Evolutionary conservation across 2,888 invertebrate genomes (phyloP), one percentile per base, ranked within the genome.

Genomic region (Parapristionchus giblindavisi): DNA sequence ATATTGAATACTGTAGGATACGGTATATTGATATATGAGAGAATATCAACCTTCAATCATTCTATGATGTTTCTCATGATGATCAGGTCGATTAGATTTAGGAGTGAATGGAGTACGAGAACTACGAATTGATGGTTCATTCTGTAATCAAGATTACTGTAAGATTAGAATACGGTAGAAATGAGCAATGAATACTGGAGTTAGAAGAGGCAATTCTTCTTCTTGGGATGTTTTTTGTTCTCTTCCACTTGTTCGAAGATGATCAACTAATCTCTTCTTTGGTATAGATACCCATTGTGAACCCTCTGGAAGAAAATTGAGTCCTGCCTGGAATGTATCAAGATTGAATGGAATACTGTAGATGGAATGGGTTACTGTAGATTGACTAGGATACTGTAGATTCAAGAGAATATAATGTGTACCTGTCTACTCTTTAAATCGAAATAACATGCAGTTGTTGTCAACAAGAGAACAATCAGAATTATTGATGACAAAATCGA

Each of bases 361-460:
- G 43, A 8, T 43, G 29, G 32, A 56, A 5, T 14, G 56, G 56
- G 32, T 1, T 56, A 56, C 56, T 24, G 56, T 60, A 60, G 60
- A 2, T 21, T 6, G 60, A 58, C n/a, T 6, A 6, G n/a, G n/a
- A n/a, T n/a, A n/a, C n/a, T n/a, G n/a, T n/a, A n/a, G n/a, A n/a
- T n/a, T n/a, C n/a, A n/a, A n/a, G n/a, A n/a, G n/a, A n/a, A n/a
- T n/a, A 24, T 6, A 27, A 60, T 60, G 17, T 27, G 11, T 36
- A 60, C 63, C 63, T 65, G 29, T 5, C 63, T 40, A 65, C 63
- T 65, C 43, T 61, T 61, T 36, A 61, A 40, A 32, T 61, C 61
- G 24, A 38, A 36, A 32, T 38, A 61, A 40, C 61, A 61, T 24
- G 61, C 61, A 14, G 40, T 38, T 17, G 27, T 32, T 3, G 61